phyloP scores from a whole-genome alignment of 2,113 vertebrate genomes.

The Prionailurus viverrinus region DNA sequence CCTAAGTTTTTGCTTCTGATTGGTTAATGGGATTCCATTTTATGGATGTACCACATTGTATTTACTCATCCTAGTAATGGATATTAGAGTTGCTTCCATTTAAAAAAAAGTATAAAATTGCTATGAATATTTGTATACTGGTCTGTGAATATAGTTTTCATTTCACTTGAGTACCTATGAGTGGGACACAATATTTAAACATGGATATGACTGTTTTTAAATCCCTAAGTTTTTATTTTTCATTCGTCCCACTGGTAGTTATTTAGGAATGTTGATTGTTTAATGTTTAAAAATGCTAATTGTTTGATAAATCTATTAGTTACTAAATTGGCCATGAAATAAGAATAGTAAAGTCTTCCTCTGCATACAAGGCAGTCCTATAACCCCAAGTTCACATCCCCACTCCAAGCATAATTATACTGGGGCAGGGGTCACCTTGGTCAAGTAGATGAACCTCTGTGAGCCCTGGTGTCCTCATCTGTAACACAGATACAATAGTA shows the following conservation, averaged over 20 bases:
- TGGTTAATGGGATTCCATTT: neutral
- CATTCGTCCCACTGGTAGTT: neutral
- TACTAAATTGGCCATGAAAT: neutral
- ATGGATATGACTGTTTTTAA: too few relatives aligned
- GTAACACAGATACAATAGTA: neutral
- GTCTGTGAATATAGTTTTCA: too few relatives aligned
- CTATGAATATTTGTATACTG: too few relatives aligned
- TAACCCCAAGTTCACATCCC: neutral
- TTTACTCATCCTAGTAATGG: neutral
- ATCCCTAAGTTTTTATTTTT: neutral
- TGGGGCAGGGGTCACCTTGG: neutral
- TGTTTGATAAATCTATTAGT: neutral
- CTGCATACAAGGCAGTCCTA: neutral
- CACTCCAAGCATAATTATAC: neutral
- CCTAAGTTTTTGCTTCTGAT: neutral
- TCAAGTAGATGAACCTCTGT: neutral
- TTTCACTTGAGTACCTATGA: too few relatives aligned
- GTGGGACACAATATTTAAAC: neutral
- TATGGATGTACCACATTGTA: neutral
- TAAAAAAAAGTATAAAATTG: too few relatives aligned
- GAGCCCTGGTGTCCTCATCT: neutral
- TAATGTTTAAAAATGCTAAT: neutral
- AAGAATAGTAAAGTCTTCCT: neutral
- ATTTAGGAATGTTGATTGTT: neutral
- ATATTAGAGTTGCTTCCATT: too few relatives aligned